These are phyloP conservation scores for Climacteris rufus DNA, from an alignment of 2,113 vertebrate genomes.

Conservation along the genomic window DNA sequence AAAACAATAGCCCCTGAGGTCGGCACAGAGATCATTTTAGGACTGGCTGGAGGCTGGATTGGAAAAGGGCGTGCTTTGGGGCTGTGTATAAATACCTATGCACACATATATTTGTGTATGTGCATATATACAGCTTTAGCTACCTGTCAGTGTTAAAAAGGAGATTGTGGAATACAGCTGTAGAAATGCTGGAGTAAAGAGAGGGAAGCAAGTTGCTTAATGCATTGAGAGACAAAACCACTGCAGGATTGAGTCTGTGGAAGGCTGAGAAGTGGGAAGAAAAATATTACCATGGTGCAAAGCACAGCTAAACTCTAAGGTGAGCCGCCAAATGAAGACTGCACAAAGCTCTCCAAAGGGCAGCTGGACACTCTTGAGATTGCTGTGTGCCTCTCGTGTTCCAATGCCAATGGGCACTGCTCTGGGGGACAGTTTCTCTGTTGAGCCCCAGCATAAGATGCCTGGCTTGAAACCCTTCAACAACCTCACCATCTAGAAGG, in stretches of 20 bases:
- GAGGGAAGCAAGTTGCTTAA: background rate
- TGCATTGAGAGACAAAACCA: background rate
- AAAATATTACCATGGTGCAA: background rate
- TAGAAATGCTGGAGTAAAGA: background rate
- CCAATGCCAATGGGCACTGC: background rate
- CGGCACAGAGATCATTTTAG: background rate
- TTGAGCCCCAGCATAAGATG: background rate
- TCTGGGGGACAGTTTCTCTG: background rate
- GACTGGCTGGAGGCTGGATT: background rate
- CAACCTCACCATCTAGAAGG: background rate
- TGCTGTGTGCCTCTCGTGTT: background rate
- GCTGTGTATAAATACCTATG: background rate
- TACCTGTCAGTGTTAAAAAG: background rate
- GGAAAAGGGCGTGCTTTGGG: background rate
- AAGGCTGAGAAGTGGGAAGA: background rate
- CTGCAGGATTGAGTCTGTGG: background rate
- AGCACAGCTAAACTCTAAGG: background rate
- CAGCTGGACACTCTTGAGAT: background rate
- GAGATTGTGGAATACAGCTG: background rate
- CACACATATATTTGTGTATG: fast-evolving
- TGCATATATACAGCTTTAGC: background rate
- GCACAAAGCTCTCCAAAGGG: background rate
- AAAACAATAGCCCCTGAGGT: background rate
- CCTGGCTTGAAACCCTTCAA: background rate
- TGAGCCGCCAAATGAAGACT: background rate